Evolutionary conservation across 2,888 invertebrate genomes (phyloP), one percentile per base, ranked within the genome.

Genomic region (Synanthedon tipuliformis): DNA sequence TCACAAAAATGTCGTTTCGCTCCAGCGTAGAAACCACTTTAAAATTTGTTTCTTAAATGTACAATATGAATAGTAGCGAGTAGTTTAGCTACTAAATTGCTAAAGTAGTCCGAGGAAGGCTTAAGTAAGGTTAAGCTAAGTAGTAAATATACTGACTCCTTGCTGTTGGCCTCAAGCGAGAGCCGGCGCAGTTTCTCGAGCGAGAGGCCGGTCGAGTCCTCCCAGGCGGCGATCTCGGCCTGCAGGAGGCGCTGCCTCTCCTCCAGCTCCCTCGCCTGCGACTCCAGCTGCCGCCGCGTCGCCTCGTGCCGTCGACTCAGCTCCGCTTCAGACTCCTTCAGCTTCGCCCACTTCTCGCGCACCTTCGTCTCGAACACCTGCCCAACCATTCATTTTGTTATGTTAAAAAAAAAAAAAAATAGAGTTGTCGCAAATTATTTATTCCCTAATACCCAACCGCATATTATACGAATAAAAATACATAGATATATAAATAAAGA

Each of bases 321-420:
- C 90, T 98, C 98, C 60, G 93, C 89, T 79, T 98, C 98, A 0
- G 97, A 96, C 79, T 98, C 98, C 84, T 96, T 96, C 65, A 98
- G 90, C 81, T 98, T 98, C 70, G 96, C 95, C 74, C 95, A 95
- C 88, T 98, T 98, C 82, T 98, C 98, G 70, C 94, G 92, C 27
- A 95, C 98, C 88, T 99, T 99, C 93, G 96, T 95, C 79, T 98
- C 97, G 82, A 99, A 99, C 60, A 99, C 98, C 87, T 86, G 66
- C 0, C 18, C 12, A 16, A 23, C 41, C 27, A 41, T 18, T 18
- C 18, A n/a, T n/a, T n/a, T n/a, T n/a, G n/a, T n/a, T n/a, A n/a
- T n/a, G n/a, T n/a, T n/a, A n/a, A n/a, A n/a, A n/a, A n/a, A n/a
- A n/a, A n/a, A n/a, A n/a, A n/a, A n/a, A n/a, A n/a, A n/a, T n/a